Base-by-base conservation (phyloP, 2,797 vertebrate genomes). In the Artibeus jamaicensis region DNA sequence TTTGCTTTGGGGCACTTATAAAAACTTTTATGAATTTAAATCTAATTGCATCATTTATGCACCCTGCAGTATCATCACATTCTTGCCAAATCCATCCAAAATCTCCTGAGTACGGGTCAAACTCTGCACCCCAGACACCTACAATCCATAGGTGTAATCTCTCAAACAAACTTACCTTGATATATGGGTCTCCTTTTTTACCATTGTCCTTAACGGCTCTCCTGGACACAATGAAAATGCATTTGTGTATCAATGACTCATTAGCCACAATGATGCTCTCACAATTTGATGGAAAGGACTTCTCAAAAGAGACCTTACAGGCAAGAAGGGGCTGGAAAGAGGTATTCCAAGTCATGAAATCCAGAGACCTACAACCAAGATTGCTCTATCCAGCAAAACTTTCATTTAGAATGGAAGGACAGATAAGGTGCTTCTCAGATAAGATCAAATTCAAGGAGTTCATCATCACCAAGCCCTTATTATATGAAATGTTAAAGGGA, bases 1-100 rank as follows among this genome's bases (percentile, higher is more conserved):
- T 65, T 96, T 76, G 21, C 92, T 90, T 93, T 95, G 93, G 95
- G 95, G 82, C 37, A 2, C 91, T 95, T 96, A 91, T 22, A 10
- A 85, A 91, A 89, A 71, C 65, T 68, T 98, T 94, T 93, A 91
- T 59, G 97, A 88, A 22, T 0, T 0, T 90, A 34, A 3, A 73
- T 48, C 22, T 44, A 71, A 92, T 3, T 48, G 70, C 77, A 67
- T 89, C n/a, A 15, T 92, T 89, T 81, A 73, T 71, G 90, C 26
- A 32, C 46, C 77, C 71, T 79, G 53, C 8, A n/a, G 19, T 62
- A 77, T 82, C 82, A 77, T 50, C 5, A 1, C 50, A n/a, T 39
- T 82, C 24, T 96, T 16, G 26, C 79, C 65, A 39, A 89, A 93
- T 53, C 39, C 84, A 92, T 39, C 71, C 48, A 6, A 84, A 91